Evolutionary conservation across 2,113 vertebrate genomes (phyloP).

Genomic region (Dasyornis broadbenti): DNA sequence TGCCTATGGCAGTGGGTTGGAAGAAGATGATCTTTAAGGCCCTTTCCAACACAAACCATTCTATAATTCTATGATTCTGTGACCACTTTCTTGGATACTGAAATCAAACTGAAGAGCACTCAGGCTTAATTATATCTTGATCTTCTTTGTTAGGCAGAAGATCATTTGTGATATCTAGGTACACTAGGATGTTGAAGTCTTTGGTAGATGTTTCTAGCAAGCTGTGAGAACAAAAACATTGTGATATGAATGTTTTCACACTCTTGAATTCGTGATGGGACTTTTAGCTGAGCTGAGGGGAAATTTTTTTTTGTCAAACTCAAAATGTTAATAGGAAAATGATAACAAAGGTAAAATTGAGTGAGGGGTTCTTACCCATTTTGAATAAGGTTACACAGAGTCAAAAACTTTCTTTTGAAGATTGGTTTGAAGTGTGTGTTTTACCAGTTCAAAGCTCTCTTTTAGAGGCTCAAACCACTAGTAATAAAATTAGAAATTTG

Average conservation of each 20-base stretch:
- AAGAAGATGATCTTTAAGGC: not conserved
- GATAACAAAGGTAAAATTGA: not conserved
- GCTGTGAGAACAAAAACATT: not conserved
- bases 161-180: not conserved
- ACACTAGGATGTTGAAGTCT: not conserved
- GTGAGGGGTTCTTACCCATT: not conserved
- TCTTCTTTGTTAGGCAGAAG: not conserved
- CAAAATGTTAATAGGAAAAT: not conserved
- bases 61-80: not conserved
- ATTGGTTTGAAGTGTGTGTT: not conserved
- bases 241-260: not conserved
- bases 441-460: not conserved
- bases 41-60: not conserved
- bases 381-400: not conserved
- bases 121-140: not conserved
- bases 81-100: not conserved
- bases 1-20: not conserved
- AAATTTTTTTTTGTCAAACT: not conserved
- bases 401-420: not conserved
- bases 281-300: not conserved
- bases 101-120: not conserved
- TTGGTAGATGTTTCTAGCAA: not conserved
- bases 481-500: not conserved
- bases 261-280: not conserved
- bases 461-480: not conserved